Evolutionary conservation across 1,140 invertebrate species (phyloP), one percentile per base, ranked within the genome.

Genomic region (Hypsibius dujardini): DNA sequence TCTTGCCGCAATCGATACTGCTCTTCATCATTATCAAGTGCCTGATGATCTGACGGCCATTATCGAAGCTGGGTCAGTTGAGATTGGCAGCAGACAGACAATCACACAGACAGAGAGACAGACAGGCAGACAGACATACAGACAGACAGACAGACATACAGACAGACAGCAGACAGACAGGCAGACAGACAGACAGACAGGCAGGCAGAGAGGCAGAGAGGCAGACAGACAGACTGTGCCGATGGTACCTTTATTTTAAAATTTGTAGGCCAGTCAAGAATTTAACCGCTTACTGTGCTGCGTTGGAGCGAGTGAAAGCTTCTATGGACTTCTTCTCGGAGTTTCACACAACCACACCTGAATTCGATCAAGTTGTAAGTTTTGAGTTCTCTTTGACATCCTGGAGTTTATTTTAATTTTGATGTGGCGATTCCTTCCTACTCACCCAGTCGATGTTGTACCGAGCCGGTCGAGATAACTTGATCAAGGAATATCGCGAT

Each of bases 301-400:
- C 90, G 1, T 85, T 96, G 81, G 88, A 90, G 76, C 86, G 87
- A 76, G 80, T 97, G 56, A 85, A 89, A 69, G 87, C 87, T 74
- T 92, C 93, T 69, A 87, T 90, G 76, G 85, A 86, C 50, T 97
- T 95, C 79, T 97, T 98, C 80, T 86, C 91, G 76, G 88, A 89
- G 77, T 88, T 93, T 77, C 94, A 94, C 80, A 89, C 90, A 1
- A 88, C 90, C 77, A 93, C 90, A 78, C 88, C 93, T 46, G 92
- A 96, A 82, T 79, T 95, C 70, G 89, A 92, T 77, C 94, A 95
- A 82, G 87, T 96, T 70, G 88, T 90, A 76, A 83, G 76, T 72
- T 42, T 56, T 28, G 15, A 46, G 46, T 42, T 67, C 15, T 1
- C 46, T 47, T 72, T 46, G 15, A 73, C 28, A 1, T 42, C 45